A percentile compares a stretch with the other conserved stretches of the same genome.
These are phyloP conservation scores for Gallinago media DNA, from an alignment of 2,113 vertebrate genomes.

Conservation along the genomic window DNA sequence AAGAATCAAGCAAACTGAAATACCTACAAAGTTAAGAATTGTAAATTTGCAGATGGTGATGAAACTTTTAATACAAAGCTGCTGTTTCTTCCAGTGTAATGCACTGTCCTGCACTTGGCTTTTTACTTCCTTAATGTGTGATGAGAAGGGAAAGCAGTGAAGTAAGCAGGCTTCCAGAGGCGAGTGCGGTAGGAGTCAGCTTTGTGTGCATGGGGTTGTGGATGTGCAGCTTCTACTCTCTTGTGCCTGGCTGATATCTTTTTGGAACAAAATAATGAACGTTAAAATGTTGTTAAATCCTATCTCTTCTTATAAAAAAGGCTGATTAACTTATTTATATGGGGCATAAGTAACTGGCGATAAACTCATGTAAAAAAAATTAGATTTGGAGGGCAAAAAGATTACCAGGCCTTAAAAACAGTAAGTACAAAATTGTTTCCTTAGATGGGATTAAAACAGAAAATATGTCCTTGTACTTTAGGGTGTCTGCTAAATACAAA, in stretches of 20 bases:
- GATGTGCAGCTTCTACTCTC: not conserved
- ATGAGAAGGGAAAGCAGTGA: not conserved
- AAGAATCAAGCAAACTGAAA: not conserved
- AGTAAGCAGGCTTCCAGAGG: not conserved
- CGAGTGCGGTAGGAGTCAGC: not conserved
- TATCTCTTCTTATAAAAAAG: not conserved
- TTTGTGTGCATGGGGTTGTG: not conserved
- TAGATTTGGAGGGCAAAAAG: not conserved
- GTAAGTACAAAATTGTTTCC: not conserved
- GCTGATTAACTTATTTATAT: not conserved
- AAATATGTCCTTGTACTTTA: not conserved
- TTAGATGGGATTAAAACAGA: slow-evolving; percentile 28
- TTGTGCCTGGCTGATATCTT: not conserved
- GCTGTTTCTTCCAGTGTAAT: not conserved
- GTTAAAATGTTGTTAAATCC: not conserved
- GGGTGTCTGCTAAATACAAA: not conserved
- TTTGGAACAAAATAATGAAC: not conserved
- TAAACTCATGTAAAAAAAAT: not conserved
- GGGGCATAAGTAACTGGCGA: not conserved
- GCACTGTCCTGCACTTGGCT: not conserved
- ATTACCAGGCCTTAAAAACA: not conserved
- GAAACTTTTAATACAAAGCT: not conserved
- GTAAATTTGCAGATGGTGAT: not conserved
- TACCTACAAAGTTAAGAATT: not conserved
- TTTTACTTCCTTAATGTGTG: not conserved